These are phyloP conservation scores for Prionace glauca DNA, from an alignment of 2,797 vertebrate genomes.

Conservation along the genomic window DNA sequence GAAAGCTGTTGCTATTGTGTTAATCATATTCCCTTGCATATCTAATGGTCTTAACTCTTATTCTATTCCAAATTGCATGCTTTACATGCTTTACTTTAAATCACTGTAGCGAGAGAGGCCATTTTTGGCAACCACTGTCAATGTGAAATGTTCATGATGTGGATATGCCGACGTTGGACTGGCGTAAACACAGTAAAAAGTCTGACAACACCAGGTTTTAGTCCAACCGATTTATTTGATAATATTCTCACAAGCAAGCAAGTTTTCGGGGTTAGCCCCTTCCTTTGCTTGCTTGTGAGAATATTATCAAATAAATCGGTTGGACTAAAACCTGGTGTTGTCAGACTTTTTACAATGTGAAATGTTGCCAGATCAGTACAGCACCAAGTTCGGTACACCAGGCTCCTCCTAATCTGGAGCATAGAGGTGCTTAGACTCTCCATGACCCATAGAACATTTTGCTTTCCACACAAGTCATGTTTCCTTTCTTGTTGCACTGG, in stretches of 20 bases:
- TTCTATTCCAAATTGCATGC: background rate
- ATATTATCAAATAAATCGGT: too few relatives aligned
- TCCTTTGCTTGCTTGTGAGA: too few relatives aligned
- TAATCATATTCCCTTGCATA: background rate
- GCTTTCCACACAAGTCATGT: background rate
- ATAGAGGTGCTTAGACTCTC: slow-evolving; percentile 4
- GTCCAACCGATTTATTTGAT: too few relatives aligned
- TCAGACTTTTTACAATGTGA: background rate
- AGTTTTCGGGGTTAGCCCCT: too few relatives aligned
- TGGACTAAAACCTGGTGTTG: too few relatives aligned
- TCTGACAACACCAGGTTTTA: too few relatives aligned
- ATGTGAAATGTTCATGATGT: background rate
- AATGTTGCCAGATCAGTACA: background rate
- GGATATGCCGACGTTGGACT: too few relatives aligned
- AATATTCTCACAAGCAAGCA: too few relatives aligned
- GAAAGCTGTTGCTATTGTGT: background rate
- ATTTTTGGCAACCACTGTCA: background rate
- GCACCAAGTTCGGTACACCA: background rate
- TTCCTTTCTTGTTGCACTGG: background rate
- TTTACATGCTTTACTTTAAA: background rate
- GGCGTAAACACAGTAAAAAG: too few relatives aligned
- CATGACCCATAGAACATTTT: background rate
- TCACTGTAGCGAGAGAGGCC: background rate
- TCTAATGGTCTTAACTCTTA: background rate
- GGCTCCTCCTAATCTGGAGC: background rate